Conservation (phyloP, 1,140 invertebrate species). For the Drosophila takahashii region DNA sequence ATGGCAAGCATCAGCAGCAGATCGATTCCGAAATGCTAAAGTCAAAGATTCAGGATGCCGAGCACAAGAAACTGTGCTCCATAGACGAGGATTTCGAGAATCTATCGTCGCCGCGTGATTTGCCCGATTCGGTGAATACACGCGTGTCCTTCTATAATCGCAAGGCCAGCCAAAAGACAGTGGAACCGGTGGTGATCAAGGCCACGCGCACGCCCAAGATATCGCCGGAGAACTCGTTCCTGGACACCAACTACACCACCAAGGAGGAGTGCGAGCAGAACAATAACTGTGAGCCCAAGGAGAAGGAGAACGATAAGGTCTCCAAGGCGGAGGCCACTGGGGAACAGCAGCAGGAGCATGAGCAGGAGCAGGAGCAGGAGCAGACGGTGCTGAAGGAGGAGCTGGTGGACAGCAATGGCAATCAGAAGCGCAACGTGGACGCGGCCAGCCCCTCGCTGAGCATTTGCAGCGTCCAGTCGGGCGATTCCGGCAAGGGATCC, state of each 20-base stretch:
- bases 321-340: conserved; percentile 2
- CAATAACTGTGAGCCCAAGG: conserved; percentile 67
- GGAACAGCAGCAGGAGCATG: background rate
- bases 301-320: conserved; percentile 13
- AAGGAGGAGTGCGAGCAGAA: conserved; percentile 76
- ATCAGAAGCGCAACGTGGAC: conserved; percentile 77
- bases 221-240: conserved; percentile 83
- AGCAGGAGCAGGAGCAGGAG: background rate
- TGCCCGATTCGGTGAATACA: conserved; percentile 76
- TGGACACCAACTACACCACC: conserved; percentile 73
- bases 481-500: conserved; percentile 83
- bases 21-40: conserved; percentile 81
- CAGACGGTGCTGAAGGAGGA: conserved; percentile 16
- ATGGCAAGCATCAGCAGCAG: conserved; percentile 67
- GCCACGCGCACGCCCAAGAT: conserved; percentile 82
- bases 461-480: conserved; percentile 81
- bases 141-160: conserved; percentile 66
- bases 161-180: conserved; percentile 54
- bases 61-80: conserved; percentile 75
- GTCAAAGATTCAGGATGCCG: conserved; percentile 78
- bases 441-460: conserved; percentile 81
- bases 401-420: conserved; percentile 47
- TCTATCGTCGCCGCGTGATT: conserved; percentile 73
- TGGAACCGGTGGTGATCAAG: conserved; percentile 78
- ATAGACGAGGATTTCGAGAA: conserved; percentile 83